These are phyloP conservation scores for Neomonachus schauinslandi DNA, from an alignment of 2,113 vertebrate species.

Conservation along the genomic window DNA sequence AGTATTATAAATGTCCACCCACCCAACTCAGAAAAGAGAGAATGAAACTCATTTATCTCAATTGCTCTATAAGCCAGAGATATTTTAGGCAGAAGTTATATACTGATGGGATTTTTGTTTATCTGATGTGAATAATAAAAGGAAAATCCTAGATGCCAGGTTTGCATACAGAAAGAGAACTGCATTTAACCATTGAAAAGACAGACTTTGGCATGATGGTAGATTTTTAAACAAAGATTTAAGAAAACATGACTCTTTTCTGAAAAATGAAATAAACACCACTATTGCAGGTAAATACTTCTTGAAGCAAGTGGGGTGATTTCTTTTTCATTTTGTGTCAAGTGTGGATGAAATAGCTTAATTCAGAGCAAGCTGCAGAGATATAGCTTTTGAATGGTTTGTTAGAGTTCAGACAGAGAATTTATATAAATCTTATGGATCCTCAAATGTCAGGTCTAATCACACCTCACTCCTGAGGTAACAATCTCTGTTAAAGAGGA, in stretches of 20 bases:
- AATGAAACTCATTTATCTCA: conserved; percentile 65
- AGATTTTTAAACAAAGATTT: background rate
- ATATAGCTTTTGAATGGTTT: background rate
- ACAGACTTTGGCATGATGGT: background rate
- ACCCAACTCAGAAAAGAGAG: background rate
- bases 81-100: conserved; percentile 52
- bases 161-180: background rate
- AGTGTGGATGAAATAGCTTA: background rate
- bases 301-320: background rate
- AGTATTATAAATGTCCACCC: background rate
- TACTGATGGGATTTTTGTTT: conserved; percentile 61
- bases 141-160: background rate
- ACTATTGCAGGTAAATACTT: background rate
- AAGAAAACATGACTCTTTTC: background rate
- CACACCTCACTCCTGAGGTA: background rate
- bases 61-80: conserved; percentile 23
- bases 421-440: background rate
- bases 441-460: background rate
- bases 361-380: background rate
- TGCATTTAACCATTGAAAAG: background rate
- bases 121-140: conserved; percentile 56
- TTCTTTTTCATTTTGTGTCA: background rate
- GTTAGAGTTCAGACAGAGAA: background rate
- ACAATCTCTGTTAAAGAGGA: background rate
- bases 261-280: background rate